These are phyloP conservation scores for Karalla daura DNA, from an alignment of 2,797 vertebrate genomes.

Conservation along the genomic window DNA sequence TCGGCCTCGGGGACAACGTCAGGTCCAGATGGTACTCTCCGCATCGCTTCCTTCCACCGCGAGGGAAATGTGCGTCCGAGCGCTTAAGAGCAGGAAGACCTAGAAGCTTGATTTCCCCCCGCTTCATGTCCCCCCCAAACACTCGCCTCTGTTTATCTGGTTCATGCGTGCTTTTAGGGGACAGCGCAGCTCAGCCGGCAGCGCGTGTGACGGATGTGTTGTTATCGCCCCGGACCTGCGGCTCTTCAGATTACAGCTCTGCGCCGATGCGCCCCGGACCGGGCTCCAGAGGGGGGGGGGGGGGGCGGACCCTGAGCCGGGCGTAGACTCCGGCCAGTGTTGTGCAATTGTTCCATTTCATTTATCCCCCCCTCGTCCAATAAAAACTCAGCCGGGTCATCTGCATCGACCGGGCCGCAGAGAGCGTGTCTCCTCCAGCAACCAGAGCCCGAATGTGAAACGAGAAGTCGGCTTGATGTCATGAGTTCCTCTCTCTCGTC, in stretches of 20 bases:
- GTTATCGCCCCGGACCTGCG: slow-evolving; percentile 23
- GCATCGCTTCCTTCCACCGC: slow-evolving; percentile 25
- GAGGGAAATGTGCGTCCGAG: slow-evolving; percentile 11
- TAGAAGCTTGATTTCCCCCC: not conserved
- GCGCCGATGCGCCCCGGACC: slow-evolving; percentile 18
- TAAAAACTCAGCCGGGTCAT: slow-evolving; percentile 36
- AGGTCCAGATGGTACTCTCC: slow-evolving; percentile 53
- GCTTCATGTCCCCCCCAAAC: not conserved
- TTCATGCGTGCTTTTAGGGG: not conserved
- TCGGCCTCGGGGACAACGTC: slow-evolving; percentile 28
- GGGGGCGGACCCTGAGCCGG: slow-evolving; percentile 3
- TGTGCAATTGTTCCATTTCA: slow-evolving; percentile 38
- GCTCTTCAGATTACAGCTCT: slow-evolving; percentile 19
- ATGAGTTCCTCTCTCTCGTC: too few species aligned
- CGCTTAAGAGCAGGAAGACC: slow-evolving; percentile 2
- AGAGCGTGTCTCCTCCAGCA: too few species aligned
- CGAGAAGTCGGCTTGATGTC: too few species aligned
- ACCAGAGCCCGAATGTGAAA: too few species aligned
- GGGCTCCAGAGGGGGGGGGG: not conserved
- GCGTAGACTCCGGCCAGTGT: slow-evolving; percentile 14
- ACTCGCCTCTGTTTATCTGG: not conserved
- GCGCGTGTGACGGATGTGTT: slow-evolving; percentile 29
- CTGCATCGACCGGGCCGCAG: slow-evolving; percentile 13
- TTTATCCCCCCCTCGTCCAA: slow-evolving; percentile 52
- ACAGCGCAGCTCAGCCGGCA: slow-evolving; percentile 13